Evolutionary conservation across 1,140 invertebrate genomes (phyloP), one percentile per base, ranked within the genome.

Genomic region (Drosophila asahinai): DNA sequence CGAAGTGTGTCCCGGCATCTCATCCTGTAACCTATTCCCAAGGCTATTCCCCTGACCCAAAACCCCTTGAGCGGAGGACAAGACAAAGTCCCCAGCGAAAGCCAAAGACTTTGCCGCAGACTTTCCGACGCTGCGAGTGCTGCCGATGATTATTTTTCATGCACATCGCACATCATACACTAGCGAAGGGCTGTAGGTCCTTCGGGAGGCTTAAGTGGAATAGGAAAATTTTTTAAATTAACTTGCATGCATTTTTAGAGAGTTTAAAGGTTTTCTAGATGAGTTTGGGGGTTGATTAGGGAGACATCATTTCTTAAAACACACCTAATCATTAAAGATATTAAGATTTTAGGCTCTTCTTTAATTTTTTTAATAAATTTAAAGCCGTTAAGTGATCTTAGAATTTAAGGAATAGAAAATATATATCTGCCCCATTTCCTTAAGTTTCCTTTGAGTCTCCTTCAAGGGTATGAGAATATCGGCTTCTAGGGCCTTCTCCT

Each of bases 61-160:
- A 30, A 17, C 63, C 67, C 51, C 27, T 36, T 68, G 6, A 30
- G 6, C 33, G 22, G n/a, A 40, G 27, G 15, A 52, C 40, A 40
- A 43, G 38, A 55, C 27, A 57, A 64, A 38, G 25, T 15, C 57
- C 57, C 38, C 48, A 36, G 27, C 27, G 47, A 40, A 70, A 45
- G 66, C 70, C 70, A 81, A 77, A 62, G 83, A 79, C 66, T 81
- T 78, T 66, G 79, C 80, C 84, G 63, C 84, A 87, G 83, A 87
- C 83, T 79, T 90, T 75, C 49, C 64, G 84, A 73, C 84, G 84
- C 84, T 79, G 22, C 33, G 36, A 83, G 72, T 68, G 75, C 72
- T 77, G 74, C 73, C 55, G 77, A 63, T 82, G 77, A 89, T 89
- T 90, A 89, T 90, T 89, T 89, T 72, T 78, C 81, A 81, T 75